Percentiles rank a stretch among this genome's conserved stretches.
Conservation (phyloP, 2,888 invertebrate genomes). For the Pantelozetes paolii region DNA sequence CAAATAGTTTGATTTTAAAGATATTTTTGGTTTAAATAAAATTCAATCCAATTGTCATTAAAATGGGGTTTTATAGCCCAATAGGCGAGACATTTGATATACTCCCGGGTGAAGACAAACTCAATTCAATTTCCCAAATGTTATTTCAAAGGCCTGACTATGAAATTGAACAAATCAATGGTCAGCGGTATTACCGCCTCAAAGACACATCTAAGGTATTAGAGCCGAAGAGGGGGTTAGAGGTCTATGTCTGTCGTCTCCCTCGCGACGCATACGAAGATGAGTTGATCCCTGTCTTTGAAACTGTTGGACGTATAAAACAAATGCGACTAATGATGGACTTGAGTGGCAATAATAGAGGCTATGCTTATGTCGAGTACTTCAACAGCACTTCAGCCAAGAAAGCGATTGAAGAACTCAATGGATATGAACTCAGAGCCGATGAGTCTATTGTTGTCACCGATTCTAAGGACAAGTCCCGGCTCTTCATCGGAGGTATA, state of each 20-base stretch:
- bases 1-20: no score
- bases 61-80: no score
- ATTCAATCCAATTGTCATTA: no score
- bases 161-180: conserved; percentile 67
- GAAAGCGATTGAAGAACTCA: conserved; percentile 62
- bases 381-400: conserved; percentile 61
- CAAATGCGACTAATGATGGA: conserved; percentile 70
- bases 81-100: no score
- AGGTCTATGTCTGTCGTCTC: conserved; percentile 73
- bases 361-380: conserved; percentile 71
- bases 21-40: no score
- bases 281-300: conserved; percentile 67
- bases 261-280: conserved; percentile 73
- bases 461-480: conserved; percentile 74
- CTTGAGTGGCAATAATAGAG: conserved; percentile 70
- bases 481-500: conserved; percentile 71
- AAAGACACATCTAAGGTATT: conserved; percentile 54
- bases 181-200: conserved; percentile 66
- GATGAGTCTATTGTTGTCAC: conserved; percentile 67
- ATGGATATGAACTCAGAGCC: conserved; percentile 63
- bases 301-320: conserved; percentile 64
- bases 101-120: no score
- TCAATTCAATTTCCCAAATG: no score
- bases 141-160: conserved; percentile 55
- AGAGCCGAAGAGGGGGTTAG: conserved; percentile 63